Evolutionary conservation across 2,797 vertebrate genomes (phyloP), one percentile per base, ranked within the genome.

Genomic region (Selene dorsalis): DNA sequence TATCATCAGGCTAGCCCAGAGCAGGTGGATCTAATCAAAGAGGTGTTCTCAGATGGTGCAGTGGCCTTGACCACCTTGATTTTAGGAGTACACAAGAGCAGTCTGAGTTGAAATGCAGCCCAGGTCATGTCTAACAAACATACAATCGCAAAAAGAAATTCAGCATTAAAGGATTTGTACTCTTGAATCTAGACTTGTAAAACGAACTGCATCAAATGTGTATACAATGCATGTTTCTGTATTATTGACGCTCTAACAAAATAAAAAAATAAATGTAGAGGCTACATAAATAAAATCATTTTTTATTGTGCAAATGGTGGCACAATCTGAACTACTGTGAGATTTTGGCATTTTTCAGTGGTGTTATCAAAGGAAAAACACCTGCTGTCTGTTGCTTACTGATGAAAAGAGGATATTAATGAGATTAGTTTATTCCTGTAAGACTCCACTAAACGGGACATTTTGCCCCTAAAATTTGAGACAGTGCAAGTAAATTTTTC

Each of bases 1-100:
- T 24, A 24, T 24, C 50, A 53, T 53, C 22, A 24, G 50, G 12
- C 22, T 12, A 53, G 50, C n/a, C 9, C 48, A 50, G 9, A 68
- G 68, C 22, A 35, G 30, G 68, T 22, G 47, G 39, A 38, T 63
- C 14, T 64, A 56, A 68, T 68, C 57, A 68, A 26, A 32, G 57
- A 69, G 32, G 17, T 20, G 20, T 38, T 39, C 73, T 47, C 38
- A 53, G 22, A 26, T 6, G 22, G 24, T 53, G 22, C 13, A 69
- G 17, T 17, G 14, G 41, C 38, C 67, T 28, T 28, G 26, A 72
- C 43, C 14, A 53, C 16, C 47, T 50, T 43, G 35, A 14, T 4
- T 67, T 63, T 9, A 45, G 18, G 24, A 53, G 18, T 50, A 55
- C 26, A 45, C 48, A 28, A 58, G 8, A 35, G 4, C 8, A 22